Evolutionary conservation across 2,888 invertebrate genomes (phyloP).

Genomic region (Watsonalla cultraria): DNA sequence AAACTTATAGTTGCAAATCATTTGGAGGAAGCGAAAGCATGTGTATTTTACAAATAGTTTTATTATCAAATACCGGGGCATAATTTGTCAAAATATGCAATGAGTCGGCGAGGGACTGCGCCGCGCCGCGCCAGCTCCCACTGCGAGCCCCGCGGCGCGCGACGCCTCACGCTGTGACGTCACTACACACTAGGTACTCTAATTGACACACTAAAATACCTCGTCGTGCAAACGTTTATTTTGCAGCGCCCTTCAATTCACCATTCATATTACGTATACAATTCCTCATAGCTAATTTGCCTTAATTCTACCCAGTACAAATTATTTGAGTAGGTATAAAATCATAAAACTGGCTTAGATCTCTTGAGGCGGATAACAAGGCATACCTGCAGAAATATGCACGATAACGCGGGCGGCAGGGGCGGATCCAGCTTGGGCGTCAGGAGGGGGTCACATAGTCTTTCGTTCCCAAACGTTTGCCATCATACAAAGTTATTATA

Average conservation of each 20-base stretch:
- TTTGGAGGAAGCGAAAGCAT: constrained; percentile 29
- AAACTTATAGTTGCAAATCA: too few species aligned
- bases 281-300: not conserved
- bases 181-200: constrained; percentile 64
- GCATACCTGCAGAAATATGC: too few species aligned
- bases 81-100: constrained; percentile 56
- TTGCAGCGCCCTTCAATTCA: constrained; percentile 33
- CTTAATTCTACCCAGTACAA: not conserved
- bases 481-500: too few species aligned
- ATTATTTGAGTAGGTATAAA: too few species aligned
- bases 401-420: too few species aligned
- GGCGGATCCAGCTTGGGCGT: too few species aligned
- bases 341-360: too few species aligned
- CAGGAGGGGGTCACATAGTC: too few species aligned
- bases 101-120: constrained; percentile 33
- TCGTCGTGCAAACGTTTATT: constrained; percentile 46
- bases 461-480: too few species aligned
- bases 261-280: constrained; percentile 18
- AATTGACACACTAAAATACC: constrained; percentile 76
- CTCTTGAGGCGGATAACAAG: too few species aligned
- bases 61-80: constrained; percentile 45
- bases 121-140: constrained; percentile 26
- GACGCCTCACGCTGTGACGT: constrained; percentile 61
- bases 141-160: constrained; percentile 41
- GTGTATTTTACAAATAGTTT: constrained; percentile 34